phyloP scores from a whole-genome alignment of 2,888 invertebrate species.

The Halocaridina rubra region DNA sequence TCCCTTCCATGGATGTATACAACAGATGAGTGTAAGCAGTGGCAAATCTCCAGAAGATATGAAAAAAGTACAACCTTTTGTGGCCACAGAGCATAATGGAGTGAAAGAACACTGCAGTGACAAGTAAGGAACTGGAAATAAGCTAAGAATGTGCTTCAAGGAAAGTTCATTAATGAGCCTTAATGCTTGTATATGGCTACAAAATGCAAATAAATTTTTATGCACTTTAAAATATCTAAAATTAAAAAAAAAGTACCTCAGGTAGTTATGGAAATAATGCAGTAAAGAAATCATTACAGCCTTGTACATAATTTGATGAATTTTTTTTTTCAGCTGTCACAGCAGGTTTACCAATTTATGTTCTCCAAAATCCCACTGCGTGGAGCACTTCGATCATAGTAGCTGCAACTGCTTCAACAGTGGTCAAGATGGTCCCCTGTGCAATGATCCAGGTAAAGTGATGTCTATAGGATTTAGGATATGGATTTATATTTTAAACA shows the following conservation, averaged over 20 bases:
- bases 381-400: slow-evolving; percentile 90
- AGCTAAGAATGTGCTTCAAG: no score
- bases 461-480: neutral
- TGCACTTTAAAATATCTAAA: no score
- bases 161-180: no score
- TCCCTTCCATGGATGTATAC: slow-evolving; percentile 91
- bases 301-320: no score
- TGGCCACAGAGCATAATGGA: slow-evolving; percentile 89
- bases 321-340: slow-evolving; percentile 73
- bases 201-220: no score
- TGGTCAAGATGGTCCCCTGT: slow-evolving; percentile 89
- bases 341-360: slow-evolving; percentile 83
- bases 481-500: no score
- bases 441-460: slow-evolving; percentile 88
- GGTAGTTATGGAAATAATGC: no score
- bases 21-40: slow-evolving; percentile 86
- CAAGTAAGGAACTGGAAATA: slow-evolving; percentile 20
- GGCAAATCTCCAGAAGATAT: slow-evolving; percentile 88
- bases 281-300: no score
- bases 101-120: slow-evolving; percentile 84
- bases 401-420: slow-evolving; percentile 95
- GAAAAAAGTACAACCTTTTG: slow-evolving; percentile 82
- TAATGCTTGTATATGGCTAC: no score
- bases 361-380: slow-evolving; percentile 87
- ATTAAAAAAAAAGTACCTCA: no score